Percentiles rank a stretch among this genome's conserved stretches.
Conservation (phyloP, 2,113 vertebrate species). For the Hydropotes inermis region DNA sequence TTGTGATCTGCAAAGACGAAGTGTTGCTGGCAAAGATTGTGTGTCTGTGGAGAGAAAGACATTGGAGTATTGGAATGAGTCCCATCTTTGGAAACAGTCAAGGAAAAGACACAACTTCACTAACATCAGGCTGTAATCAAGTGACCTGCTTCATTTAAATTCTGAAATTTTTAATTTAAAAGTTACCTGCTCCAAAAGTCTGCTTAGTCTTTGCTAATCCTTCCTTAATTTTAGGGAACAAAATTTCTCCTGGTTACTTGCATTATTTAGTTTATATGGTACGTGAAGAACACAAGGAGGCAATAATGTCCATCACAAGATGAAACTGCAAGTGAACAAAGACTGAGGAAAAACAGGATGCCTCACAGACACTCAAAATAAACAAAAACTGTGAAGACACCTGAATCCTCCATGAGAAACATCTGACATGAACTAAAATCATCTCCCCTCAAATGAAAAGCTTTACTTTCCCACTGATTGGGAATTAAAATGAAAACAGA, state of each 20-base stretch:
- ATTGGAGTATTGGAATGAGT: not conserved
- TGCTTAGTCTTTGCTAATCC: not conserved
- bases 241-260: not conserved
- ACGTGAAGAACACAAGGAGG: not conserved
- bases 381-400: not conserved
- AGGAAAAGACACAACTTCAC: not conserved
- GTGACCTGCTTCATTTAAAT: not conserved
- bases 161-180: not conserved
- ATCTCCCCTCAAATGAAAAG: not conserved
- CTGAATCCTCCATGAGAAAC: not conserved
- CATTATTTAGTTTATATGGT: not conserved
- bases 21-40: constrained; percentile 98
- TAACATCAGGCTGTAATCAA: not conserved
- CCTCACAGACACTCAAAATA: not conserved
- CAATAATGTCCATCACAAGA: not conserved
- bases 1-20: constrained; percentile 92
- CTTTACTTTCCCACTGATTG: not conserved
- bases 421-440: not conserved
- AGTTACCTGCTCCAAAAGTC: not conserved
- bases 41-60: constrained; percentile 81
- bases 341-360: not conserved
- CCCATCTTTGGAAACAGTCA: not conserved
- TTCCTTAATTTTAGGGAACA: not conserved
- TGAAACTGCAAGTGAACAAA: not conserved
- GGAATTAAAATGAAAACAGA: not conserved